Evolutionary conservation across 2,888 invertebrate genomes (phyloP), one percentile per base, ranked within the genome.

Genomic region (Xestobium rufovillosum): DNA sequence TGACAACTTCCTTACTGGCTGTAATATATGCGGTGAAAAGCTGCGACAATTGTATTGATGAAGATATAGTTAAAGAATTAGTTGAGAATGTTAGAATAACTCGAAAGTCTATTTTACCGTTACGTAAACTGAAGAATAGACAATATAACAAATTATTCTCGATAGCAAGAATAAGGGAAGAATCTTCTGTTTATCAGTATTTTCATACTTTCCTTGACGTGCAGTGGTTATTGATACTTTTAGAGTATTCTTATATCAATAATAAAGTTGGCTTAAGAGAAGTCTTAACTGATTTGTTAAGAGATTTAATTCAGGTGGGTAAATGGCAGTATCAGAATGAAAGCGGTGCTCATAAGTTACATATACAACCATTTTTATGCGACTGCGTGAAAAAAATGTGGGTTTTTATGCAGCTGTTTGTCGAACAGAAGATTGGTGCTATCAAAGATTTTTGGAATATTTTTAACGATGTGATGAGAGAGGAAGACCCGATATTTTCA

Each of bases 361-460:
- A 36, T 8, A 32, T 26, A n/a, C 31, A 39, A 16, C 43, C 49
- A 10, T 53, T 56, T 44, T 14, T 45, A 12, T 63, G 63, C 41
- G 28, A 36, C 14, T 65, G 65, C 43, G 31, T 56, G 3, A 52
- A 53, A 39, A 42, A 49, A 6, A 43, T 59, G 15, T 63, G 61
- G 60, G 31, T 57, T n/a, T 33, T 56, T 9, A 14, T 61, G n/a
- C 53, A 59, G 31, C 23, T 50, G 9, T 51, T 53, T 28, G 44
- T 39, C 31, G 54, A 57, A 30, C 48, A 45, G 40, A 38, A 34
- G 11, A 40, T 38, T 14, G 29, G 33, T 27, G 38, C 42, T 25
- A 30, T 29, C n/a, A 37, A 44, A 10, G 30, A 31, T 28, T 64
- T 63, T 47, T 63, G 61, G 63, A 45, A 43, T n/a, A 41, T 50